Evolutionary conservation across 2,113 vertebrate genomes (phyloP), one percentile per base, ranked within the genome.

Genomic region (Bufo bufo): DNA sequence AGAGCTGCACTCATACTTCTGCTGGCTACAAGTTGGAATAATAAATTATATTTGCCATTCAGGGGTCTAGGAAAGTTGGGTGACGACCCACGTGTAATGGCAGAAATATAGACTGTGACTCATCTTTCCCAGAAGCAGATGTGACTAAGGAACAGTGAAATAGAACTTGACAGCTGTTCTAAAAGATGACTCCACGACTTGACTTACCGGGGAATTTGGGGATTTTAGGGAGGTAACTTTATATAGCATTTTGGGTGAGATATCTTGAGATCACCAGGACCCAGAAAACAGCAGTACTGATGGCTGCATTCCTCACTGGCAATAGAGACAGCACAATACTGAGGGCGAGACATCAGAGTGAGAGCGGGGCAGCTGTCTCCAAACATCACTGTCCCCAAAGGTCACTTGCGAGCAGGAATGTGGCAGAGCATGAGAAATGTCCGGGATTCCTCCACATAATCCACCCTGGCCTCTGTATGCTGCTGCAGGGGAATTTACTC

Each of bases 321-420:
- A 69, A 23, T 69, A 7, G 6, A n/a, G 20, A 3, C 49, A 50
- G 17, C 1, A 74, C 71, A 74, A 74, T 47, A 74, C 72, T 10
- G 6, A 8, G 71, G n/a, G 43, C 12, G 66, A 49, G 43, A 75
- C 47, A 43, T 45, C 43, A 77, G 2, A 17, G 13, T 77, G 12
- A 12, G 50, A 58, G 2, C 50, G 0, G 50, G 12, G 58, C 85
- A 86, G 85, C 85, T 86, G 85, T 33, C n/a, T 77, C 72, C 14
- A 47, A 13, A 77, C 45, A 59, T 77, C 84, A 77, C 71, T 19
- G 33, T 63, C 47, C 84, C 59, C 85, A 65, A 86, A 86, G 85
- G 58, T 86, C 85, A 86, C 58, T 52, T 69, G 16, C 45, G 33
- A 82, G 79, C 56, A 81, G 81, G 65, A 84, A 84, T 84, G 82